Evolutionary conservation across 2,113 vertebrate genomes (phyloP), one percentile per base, ranked within the genome.

Genomic region (Petromus typicus): DNA sequence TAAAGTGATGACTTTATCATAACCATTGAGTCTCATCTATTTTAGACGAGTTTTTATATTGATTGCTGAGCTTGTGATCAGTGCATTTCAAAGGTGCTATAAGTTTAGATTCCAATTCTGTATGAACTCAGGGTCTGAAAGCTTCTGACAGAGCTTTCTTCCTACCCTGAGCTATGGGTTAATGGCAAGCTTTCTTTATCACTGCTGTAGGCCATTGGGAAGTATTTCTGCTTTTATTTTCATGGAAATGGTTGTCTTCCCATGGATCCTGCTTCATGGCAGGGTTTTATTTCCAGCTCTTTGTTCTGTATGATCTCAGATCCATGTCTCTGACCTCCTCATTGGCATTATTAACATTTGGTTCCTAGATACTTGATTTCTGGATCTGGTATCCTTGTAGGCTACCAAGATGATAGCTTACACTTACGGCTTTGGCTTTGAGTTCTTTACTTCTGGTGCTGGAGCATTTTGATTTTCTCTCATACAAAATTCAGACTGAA

Each of bases 321-420:
- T 25, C 67, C 40, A 12, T 40, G 20, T 40, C 67, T 71, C 37
- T 23, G n/a, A 69, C 18, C 34, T 73, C 11, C 22, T 73, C 3
- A 40, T 23, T 25, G 37, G 69, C 37, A 25, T 73, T 73, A 25
- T 73, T 73, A 43, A 73, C 40, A 73, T 73, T 23, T 73, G 69
- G 69, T 73, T 40, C 69, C 69, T 43, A 73, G 22, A 43, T 73
- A 73, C 10, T 73, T 40, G 69, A 73, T 95, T 93, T 89, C 89
- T 85, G 51, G 2, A 82, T 69, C 56, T 92, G 32, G 32, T 78
- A 7, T 30, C 64, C 0, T 13, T 13, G 7, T 22, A 54, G 30
- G 48, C 32, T 92, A 51, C 45, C 45, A 54, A 45, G 18, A 45
- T 86, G 37, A n/a, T 76, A 93, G 7, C 11, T 54, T 67, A 69